phyloP scores from a whole-genome alignment of 2,888 invertebrate species.

The Erebia aethiops region DNA sequence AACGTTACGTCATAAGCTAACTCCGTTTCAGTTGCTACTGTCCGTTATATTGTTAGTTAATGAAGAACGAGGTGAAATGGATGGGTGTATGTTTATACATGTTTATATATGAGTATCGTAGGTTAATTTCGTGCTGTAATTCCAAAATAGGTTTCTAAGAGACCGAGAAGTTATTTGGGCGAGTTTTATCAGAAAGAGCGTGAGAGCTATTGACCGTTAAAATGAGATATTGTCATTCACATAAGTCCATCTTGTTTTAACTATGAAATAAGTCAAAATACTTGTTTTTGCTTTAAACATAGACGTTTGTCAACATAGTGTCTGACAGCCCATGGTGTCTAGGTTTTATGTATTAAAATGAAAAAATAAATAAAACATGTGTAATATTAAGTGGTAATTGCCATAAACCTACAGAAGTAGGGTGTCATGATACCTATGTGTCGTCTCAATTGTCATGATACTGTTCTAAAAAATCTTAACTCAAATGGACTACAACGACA shows the following conservation, averaged over 20 bases:
- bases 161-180: constrained; percentile 5
- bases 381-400: not conserved
- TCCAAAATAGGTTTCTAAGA: constrained; percentile 51
- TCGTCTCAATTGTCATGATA: not conserved
- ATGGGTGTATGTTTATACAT: constrained; percentile 78
- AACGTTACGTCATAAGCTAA: constrained; percentile 59
- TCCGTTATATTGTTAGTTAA: constrained; percentile 62
- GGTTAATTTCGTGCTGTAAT: constrained; percentile 79
- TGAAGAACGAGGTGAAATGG: constrained; percentile 62
- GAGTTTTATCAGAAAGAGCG: not conserved
- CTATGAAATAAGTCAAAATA: no score
- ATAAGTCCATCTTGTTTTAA: no score
- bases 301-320: no score
- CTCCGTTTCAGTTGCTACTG: constrained; percentile 71
- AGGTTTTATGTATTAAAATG: no score
- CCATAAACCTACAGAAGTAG: no score
- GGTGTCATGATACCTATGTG: not conserved
- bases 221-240: no score
- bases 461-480: not conserved
- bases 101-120: constrained; percentile 80
- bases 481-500: not conserved
- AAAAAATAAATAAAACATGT: no score
- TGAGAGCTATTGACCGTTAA: no score
- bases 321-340: no score
- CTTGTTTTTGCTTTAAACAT: no score